Evolutionary conservation across 2,797 vertebrate species (phyloP), one percentile per base, ranked within the genome.

Genomic region (Rhadinocentrus ornatus): DNA sequence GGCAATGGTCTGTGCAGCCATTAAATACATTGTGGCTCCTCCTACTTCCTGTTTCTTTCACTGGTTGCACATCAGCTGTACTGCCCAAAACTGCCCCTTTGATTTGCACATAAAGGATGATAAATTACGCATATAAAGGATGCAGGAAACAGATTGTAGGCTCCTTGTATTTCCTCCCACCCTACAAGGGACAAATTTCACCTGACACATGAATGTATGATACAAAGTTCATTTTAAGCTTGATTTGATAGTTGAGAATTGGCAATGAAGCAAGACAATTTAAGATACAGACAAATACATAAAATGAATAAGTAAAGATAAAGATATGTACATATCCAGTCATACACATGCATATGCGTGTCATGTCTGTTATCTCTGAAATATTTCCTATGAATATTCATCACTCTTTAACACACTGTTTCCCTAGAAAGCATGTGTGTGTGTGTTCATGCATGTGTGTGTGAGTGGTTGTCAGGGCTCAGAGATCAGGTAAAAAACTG

Each of bases 331-430:
- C 37, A 22, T 57, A 32, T 29, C 6, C 37, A 20, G 41, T 37
- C 61, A 34, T n/a, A 29, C 22, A 0, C 26, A 59, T 18, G 4
- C 35, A 37, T 18, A 20, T 48, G 18, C 2, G 3, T 4, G 11
- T n/a, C 16, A 52, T 34, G 35, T 52, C 50, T 65, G 37, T 55
- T 60, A 44, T 56, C 65, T 32, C 52, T 83, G 56, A 68, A 88
- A 88, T 75, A 85, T 31, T 56, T 50, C 0, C 34, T 71, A 89
- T 89, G 76, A 92, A 93, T 92, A 93, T 93, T 91, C 79, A 91
- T 85, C 62, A 62, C 53, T 61, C 26, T 34, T 61, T 48, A 61
- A 64, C 71, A 39, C 62, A 76, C 71, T 76, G 79, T 80, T 75
- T 89, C 44, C 85, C 86, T 88, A 44, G 86, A 93, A 88, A 88